Conservation (phyloP, 2,888 invertebrate species). For the Pristionchus fissidentatus region DNA sequence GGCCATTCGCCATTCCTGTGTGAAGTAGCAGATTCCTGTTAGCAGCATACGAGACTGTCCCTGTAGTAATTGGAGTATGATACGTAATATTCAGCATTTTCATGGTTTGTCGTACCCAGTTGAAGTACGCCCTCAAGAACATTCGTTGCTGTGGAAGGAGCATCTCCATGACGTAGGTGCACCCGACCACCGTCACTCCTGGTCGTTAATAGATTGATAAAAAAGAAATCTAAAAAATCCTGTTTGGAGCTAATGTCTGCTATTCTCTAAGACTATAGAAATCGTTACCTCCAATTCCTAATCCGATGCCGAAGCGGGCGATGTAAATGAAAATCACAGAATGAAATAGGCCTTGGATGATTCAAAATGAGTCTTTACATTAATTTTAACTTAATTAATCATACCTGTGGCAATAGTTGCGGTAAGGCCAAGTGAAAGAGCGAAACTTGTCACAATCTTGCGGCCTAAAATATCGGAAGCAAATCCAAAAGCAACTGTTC, state of each 20-base stretch:
- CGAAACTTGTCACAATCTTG: conserved; percentile 62
- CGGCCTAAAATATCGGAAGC: conserved; percentile 61
- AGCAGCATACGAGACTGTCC: conserved; percentile 67
- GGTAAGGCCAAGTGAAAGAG: conserved; percentile 63
- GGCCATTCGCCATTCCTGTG: conserved; percentile 69
- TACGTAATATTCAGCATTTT: no score
- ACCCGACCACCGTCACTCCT: conserved; percentile 67
- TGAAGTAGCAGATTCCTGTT: conserved; percentile 70
- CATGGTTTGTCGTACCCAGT: conserved; percentile 66
- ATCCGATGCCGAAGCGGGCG: conserved; percentile 60
- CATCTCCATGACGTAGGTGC: conserved; percentile 74
- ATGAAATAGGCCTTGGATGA: neutral
- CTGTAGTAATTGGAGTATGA: conserved; percentile 44
- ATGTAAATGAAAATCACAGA: conserved; percentile 47
- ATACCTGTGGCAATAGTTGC: conserved; percentile 64
- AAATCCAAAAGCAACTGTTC: conserved; percentile 69
- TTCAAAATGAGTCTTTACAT: neutral
- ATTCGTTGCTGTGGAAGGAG: conserved; percentile 73
- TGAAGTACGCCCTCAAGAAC: conserved; percentile 73
- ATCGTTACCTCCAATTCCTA: conserved; percentile 53
- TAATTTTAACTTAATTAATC: neutral
- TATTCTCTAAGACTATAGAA: no score
- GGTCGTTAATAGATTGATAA: neutral
- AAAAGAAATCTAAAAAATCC: conserved; percentile 55
- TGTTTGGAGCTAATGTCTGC: no score